Evolutionary conservation across 2,797 vertebrate genomes (phyloP), one percentile per base, ranked within the genome.

Genomic region (Malurus leucopterus): DNA sequence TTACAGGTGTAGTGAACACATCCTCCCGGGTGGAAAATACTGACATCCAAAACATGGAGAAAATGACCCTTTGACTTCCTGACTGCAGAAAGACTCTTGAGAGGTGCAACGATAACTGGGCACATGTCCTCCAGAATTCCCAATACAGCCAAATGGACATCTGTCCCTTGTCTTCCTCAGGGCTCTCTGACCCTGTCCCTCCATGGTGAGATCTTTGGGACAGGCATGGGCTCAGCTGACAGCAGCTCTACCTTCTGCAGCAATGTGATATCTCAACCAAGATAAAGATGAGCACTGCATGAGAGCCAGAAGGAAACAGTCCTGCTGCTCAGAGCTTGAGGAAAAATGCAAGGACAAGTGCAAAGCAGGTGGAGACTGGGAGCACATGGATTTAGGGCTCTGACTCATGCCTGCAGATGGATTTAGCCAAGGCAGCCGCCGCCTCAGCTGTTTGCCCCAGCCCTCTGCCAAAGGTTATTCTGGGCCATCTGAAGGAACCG

Each of bases 401-500:
- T 95, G 88, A 89, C 67, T 92, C 83, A 89, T 41, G 80, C 44
- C 58, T 87, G 64, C 38, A 73, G 72, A 92, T 86, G 73, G 72
- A 90, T 92, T 89, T 90, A 93, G 50, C 58, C 50, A 74, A 76
- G 58, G 77, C 88, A 91, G 84, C 44, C 47, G 0, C 47, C 20
- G 10, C n/a, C 64, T 92, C 94, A 93, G 93, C 89, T 95, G 84
- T 74, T 87, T 90, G 69, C 40, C 50, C 54, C 54, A 58, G 32
- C 47, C 36, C 36, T 80, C 75, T 89, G 86, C 75, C 84, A 93
- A 80, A 84, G 64, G 30, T 84, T 89, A 74, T 87, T 91, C 82
- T 93, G 54, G 38, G 61, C 43, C 36, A 32, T 58, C 32, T 44
- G 32, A 34, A 90, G 40, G 30, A 5, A 5, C 21, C 59, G 53